These are phyloP conservation scores for Chironomus riparius DNA, from an alignment of 2,888 invertebrate species.

Conservation along the genomic window DNA sequence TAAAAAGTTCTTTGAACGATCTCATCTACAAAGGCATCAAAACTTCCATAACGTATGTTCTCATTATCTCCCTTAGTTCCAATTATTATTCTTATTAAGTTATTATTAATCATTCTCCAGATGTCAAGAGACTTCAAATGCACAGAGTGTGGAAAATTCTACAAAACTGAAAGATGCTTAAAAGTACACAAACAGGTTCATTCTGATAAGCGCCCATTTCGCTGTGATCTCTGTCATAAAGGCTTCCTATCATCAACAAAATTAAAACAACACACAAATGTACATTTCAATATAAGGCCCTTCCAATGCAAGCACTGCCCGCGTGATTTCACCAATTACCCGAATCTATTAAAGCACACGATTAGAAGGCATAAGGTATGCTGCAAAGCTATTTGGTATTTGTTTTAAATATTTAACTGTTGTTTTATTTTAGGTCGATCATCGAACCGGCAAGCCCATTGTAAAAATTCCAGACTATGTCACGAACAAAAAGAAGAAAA, in stretches of 20 bases:
- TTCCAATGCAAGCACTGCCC: constrained; percentile 52
- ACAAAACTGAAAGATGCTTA: constrained; percentile 49
- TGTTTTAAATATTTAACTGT: too few species aligned
- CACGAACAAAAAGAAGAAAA: constrained; percentile 31
- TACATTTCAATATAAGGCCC: constrained; percentile 49
- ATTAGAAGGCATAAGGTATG: constrained; percentile 44
- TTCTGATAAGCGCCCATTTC: constrained; percentile 46
- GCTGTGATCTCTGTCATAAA: constrained; percentile 48
- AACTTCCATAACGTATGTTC: constrained; percentile 37
- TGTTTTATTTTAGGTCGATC: constrained; percentile 36
- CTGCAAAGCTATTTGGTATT: too few species aligned
- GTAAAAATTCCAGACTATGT: constrained; percentile 41
- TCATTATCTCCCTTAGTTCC: too few species aligned
- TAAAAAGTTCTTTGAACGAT: constrained; percentile 41
- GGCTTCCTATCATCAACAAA: constrained; percentile 51
- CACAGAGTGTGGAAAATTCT: constrained; percentile 42
- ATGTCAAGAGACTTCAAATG: constrained; percentile 41
- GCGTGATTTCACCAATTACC: constrained; percentile 50
- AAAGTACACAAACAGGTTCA: constrained; percentile 50
- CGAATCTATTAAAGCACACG: constrained; percentile 52
- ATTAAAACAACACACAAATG: constrained; percentile 51
- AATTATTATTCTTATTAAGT: too few species aligned
- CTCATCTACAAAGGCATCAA: constrained; percentile 41
- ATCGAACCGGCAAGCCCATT: constrained; percentile 41
- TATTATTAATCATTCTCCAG: too few species aligned